phyloP scores from a whole-genome alignment of 2,888 invertebrate species.

The Nasonia oneida region DNA sequence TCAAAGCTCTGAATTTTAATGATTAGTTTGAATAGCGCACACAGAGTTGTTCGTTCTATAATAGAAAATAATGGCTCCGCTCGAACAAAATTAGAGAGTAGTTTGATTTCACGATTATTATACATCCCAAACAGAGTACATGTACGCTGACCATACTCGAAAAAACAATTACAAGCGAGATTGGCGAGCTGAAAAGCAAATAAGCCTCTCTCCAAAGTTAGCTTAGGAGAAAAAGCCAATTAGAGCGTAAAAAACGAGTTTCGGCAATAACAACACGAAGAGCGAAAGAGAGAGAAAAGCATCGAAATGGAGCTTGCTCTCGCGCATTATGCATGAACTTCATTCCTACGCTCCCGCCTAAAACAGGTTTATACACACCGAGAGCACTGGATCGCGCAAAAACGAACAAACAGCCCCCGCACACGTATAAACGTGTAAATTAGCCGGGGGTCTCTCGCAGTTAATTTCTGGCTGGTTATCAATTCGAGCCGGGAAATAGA shows the following conservation, averaged over 20 bases:
- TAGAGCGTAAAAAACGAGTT: conserved; percentile 34
- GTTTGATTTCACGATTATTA: not conserved
- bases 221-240: conserved; percentile 37
- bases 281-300: not conserved
- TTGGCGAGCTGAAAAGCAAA: not conserved
- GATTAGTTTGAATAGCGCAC: not conserved
- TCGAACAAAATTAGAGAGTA: not conserved
- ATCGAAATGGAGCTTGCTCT: conserved; percentile 12
- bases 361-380: not conserved
- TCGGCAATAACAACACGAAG: conserved; percentile 29
- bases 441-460: conserved; percentile 30
- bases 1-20: not conserved
- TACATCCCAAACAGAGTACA: not conserved
- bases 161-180: conserved; percentile 41
- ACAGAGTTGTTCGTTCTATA: not conserved
- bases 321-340: conserved; percentile 50
- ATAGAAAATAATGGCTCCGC: not conserved
- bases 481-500: conserved; percentile 38
- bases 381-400: not conserved
- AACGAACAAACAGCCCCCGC: not conserved
- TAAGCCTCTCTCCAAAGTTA: not conserved
- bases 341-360: not conserved
- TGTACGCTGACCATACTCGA: not conserved
- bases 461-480: conserved; percentile 56
- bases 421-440: conserved; percentile 47